These are phyloP conservation scores for Pionites leucogaster DNA, from an alignment of 2,113 vertebrate species.

Conservation along the genomic window DNA sequence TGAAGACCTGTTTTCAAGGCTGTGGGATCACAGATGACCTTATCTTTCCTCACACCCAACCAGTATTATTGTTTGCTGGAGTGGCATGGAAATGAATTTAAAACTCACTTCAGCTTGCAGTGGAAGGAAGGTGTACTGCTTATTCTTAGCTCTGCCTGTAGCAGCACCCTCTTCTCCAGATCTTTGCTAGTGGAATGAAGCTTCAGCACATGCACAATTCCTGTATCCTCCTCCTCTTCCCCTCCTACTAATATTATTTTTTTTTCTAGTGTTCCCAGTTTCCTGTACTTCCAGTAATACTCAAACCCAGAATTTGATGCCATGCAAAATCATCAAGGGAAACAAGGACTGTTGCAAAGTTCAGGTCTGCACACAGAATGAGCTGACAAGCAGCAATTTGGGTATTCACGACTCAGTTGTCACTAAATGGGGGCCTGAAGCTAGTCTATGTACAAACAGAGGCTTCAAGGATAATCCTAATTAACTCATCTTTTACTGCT, in stretches of 20 bases:
- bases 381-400: background rate
- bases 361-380: background rate
- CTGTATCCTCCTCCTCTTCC: accelerated
- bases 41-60: background rate
- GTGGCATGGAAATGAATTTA: background rate
- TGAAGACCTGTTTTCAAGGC: background rate
- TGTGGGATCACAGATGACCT: background rate
- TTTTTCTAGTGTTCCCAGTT: background rate
- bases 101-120: background rate
- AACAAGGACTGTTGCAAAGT: background rate
- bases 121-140: background rate
- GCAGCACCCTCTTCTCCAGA: background rate
- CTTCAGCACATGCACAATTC: background rate
- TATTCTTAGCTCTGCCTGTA: background rate
- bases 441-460: background rate
- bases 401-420: constrained; percentile 18
- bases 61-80: background rate
- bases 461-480: constrained; percentile 31
- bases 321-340: background rate
- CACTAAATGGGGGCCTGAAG: background rate
- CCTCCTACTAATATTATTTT: accelerated
- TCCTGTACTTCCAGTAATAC: background rate
- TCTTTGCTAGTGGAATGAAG: background rate
- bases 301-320: background rate
- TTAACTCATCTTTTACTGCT: constrained; percentile 40